Evolutionary conservation across 2,888 invertebrate genomes (phyloP), one percentile per base, ranked within the genome.

Genomic region (Patella depressa): DNA sequence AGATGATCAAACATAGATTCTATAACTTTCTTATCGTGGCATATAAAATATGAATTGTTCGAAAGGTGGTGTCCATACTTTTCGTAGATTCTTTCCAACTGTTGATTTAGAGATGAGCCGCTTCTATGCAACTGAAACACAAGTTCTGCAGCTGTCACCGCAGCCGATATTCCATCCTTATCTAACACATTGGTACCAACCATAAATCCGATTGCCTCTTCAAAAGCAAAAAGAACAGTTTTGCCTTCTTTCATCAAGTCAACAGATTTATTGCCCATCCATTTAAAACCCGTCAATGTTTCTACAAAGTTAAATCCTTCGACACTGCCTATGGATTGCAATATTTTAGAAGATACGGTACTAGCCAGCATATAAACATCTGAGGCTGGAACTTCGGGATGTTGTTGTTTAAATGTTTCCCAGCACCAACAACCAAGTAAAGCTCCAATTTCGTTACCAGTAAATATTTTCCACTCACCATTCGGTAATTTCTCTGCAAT

Each of bases 151-250:
- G 95, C 92, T 75, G 95, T 94, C 19, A 95, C 95, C 0, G 96
- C 97, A 0, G 98, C 98, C 57, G 95, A 95, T 1, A 99, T 94
- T 0, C 99, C 99, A 92, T 99, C 99, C 90, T 99, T 99, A 91
- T 99, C 99, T 4, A 98, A 93, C 5, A 98, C 97, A 7, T 93
- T 93, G 3, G 94, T 93, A n/a, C 96, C 95, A 89, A 96, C 96
- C 98, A 99, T 98, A 90, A 96, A 99, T 0, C 93, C 99, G 89
- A 99, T 98, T 0, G 99, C 98, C 92, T 99, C 99, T 91, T 99
- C 99, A 92, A 96, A 99, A 0, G 98, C 98, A 92, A 98, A 97
- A 75, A 99, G 91, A 0, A 98, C 96, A 14, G 93, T 92, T 87
- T 96, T 96, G 53, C 95, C 95, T 77, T 95, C 92, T 78, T 94